Conservation (phyloP, 2,888 invertebrate species). For the Cremastinae sp. region DNA sequence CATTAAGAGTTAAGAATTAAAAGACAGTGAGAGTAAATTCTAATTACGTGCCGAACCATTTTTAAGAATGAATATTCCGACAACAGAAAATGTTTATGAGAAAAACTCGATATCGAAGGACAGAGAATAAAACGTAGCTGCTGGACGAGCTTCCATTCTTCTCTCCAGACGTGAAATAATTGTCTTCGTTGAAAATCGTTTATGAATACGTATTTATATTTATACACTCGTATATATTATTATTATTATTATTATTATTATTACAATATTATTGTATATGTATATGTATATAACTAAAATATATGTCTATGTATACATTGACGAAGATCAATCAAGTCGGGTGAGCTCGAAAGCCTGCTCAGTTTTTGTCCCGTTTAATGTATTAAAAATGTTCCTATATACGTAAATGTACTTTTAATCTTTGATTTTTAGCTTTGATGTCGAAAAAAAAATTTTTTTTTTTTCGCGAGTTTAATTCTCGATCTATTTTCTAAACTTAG, state of each 20-base stretch:
- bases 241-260: slow-evolving; percentile 46
- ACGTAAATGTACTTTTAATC: too few relatives aligned
- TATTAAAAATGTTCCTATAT: too few relatives aligned
- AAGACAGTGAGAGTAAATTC: slow-evolving; percentile 58
- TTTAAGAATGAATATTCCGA: slow-evolving; percentile 52
- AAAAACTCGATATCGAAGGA: slow-evolving; percentile 2
- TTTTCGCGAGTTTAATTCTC: too few relatives aligned
- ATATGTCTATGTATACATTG: slow-evolving; percentile 34
- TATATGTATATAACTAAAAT: slow-evolving; percentile 27
- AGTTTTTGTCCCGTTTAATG: too few relatives aligned
- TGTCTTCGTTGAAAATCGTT: slow-evolving; percentile 44
- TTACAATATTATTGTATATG: slow-evolving; percentile 47
- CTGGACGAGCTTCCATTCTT: slow-evolving; percentile 57
- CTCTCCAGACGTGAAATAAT: slow-evolving; percentile 46
- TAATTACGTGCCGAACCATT: slow-evolving; percentile 62
- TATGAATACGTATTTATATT: slow-evolving; percentile 57
- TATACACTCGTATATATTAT: slow-evolving; percentile 58
- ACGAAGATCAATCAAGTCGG: neutral
- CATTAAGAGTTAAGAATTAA: slow-evolving; percentile 56
- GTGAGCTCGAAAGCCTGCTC: too few relatives aligned
- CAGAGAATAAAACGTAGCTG: slow-evolving; percentile 26
- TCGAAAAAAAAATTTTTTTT: too few relatives aligned
- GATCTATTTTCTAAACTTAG: neutral
- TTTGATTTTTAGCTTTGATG: too few relatives aligned
- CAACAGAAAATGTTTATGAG: slow-evolving; percentile 16